phyloP scores from a whole-genome alignment of 1,140 invertebrate species.

The Hycleus cichorii region DNA sequence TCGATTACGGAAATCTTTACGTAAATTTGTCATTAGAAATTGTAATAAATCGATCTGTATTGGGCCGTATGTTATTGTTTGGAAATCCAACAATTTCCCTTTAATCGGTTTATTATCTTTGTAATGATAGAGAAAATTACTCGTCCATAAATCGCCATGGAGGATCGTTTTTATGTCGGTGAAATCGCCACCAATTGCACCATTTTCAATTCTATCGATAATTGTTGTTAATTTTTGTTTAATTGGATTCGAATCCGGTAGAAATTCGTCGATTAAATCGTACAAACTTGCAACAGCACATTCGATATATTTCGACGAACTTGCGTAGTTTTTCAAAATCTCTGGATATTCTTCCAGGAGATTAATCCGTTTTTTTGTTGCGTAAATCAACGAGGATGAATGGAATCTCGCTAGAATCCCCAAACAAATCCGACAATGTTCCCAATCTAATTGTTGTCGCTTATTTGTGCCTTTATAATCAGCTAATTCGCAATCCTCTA shows the following conservation, averaged over 20 bases:
- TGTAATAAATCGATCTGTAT: slow-evolving; percentile 40
- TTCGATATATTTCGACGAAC: slow-evolving; percentile 4
- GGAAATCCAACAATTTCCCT: slow-evolving; percentile 41
- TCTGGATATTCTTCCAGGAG: background rate
- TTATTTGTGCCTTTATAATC: slow-evolving; percentile 10
- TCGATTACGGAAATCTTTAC: slow-evolving; percentile 32
- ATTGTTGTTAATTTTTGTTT: background rate
- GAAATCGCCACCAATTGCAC: background rate
- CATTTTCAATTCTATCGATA: background rate
- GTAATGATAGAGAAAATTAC: slow-evolving; percentile 47
- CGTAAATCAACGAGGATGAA: slow-evolving; percentile 32
- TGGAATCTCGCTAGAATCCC: slow-evolving; percentile 36
- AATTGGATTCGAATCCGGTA: slow-evolving; percentile 2
- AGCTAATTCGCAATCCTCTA: slow-evolving; percentile 19
- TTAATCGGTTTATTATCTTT: slow-evolving; percentile 29
- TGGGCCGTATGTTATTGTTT: slow-evolving; percentile 39
- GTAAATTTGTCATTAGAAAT: slow-evolving; percentile 38
- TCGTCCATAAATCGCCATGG: slow-evolving; percentile 47
- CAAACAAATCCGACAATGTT: slow-evolving; percentile 28
- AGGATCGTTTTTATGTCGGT: slow-evolving; percentile 1
- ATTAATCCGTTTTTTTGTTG: slow-evolving; percentile 22
- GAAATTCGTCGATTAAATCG: slow-evolving; percentile 10
- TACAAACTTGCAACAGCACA: slow-evolving; percentile 8
- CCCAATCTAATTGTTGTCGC: slow-evolving; percentile 11
- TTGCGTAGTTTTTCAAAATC: slow-evolving; percentile 9